Conservation (phyloP, 2,113 vertebrate genomes). For the Cathartes aura region DNA sequence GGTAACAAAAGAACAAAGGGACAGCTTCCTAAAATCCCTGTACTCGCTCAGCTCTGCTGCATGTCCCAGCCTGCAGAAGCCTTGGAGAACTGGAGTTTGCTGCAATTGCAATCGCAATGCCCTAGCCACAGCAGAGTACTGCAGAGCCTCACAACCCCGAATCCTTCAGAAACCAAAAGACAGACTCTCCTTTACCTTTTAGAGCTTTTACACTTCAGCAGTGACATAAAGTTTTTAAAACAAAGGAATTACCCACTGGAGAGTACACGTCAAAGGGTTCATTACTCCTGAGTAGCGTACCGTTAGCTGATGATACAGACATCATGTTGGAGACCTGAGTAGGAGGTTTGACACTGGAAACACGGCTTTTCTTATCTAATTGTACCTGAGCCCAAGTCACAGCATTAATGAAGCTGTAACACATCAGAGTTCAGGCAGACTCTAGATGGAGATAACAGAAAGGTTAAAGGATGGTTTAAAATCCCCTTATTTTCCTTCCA, state of each 20-base stretch:
- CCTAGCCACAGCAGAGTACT: neutral
- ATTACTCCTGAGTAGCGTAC: neutral
- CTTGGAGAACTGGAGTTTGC: neutral
- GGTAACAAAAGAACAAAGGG: slow-evolving; percentile 7
- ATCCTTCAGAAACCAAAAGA: neutral
- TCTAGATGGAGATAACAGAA: neutral
- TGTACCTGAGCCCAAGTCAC: neutral
- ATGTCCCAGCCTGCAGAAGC: neutral
- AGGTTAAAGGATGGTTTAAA: neutral
- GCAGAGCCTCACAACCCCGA: neutral
- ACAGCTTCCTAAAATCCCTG: neutral
- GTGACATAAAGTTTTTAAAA: neutral
- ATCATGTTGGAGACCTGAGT: neutral
- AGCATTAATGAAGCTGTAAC: neutral
- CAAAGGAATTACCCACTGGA: neutral
- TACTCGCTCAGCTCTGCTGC: neutral
- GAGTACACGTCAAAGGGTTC: neutral
- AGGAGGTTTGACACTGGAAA: neutral
- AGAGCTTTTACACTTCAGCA: neutral
- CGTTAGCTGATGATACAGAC: fast-evolving
- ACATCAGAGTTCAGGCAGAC: neutral
- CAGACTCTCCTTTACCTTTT: neutral
- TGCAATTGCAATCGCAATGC: neutral
- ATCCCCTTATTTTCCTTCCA: neutral
- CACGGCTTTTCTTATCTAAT: neutral